Conservation (phyloP, 92 coral and sea anemone species). For the Parazoanthus swiftii region DNA sequence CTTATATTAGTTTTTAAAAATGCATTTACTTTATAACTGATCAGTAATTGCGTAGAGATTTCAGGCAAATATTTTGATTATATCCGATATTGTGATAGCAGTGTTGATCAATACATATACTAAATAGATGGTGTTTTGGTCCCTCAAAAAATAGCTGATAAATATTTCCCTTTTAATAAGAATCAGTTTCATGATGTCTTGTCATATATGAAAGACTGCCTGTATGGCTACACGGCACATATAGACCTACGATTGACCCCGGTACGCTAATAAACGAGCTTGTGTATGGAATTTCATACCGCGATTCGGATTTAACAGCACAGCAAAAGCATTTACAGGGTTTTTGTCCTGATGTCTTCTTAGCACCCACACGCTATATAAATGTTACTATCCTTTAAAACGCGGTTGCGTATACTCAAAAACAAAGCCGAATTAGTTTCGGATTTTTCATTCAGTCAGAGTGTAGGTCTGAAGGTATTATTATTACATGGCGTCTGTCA, state of each 20-base stretch:
- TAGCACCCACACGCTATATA: too few relatives aligned
- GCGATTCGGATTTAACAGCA: not conserved
- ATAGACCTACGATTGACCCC: slow-evolving; percentile 11
- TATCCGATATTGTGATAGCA: slow-evolving; percentile 28
- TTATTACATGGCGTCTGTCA: slow-evolving; percentile 37
- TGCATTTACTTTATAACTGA: too few relatives aligned
- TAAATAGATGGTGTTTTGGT: not conserved
- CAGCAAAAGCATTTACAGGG: not conserved
- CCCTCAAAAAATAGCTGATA: not conserved
- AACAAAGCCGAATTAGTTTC: not conserved
- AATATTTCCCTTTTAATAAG: not conserved
- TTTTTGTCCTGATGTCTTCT: not conserved
- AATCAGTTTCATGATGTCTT: not conserved
- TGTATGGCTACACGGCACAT: not conserved
- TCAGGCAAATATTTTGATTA: slow-evolving; percentile 33
- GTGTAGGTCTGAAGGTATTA: not conserved
- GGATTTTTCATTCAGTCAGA: not conserved
- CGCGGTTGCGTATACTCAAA: too few relatives aligned
- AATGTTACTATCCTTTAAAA: not conserved
- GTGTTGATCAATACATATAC: slow-evolving; percentile 26
- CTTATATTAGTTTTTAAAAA: not conserved
- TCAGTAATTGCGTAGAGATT: not conserved
- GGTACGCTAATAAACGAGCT: not conserved
- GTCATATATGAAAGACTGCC: not conserved
- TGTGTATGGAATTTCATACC: slow-evolving; percentile 46